Evolutionary conservation across 2,113 vertebrate species (phyloP), one percentile per base, ranked within the genome.

Genomic region (Aspidoscelis tigris): DNA sequence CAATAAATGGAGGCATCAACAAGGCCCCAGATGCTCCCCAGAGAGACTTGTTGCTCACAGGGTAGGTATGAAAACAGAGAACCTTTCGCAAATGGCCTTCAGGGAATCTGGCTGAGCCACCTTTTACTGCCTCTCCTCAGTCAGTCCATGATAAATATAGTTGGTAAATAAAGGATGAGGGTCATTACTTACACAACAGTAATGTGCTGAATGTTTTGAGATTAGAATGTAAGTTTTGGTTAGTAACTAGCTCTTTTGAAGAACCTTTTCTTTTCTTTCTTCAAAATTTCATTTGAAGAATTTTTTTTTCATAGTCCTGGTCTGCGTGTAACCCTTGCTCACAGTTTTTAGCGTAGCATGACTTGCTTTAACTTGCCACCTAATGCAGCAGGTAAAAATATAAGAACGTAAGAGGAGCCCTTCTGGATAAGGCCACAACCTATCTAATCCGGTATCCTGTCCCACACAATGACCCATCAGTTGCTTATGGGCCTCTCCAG

Each of bases 11-110:
- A 83, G 99, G 99, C 64, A 96, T 95, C 90, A 99, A 97, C 90
- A 91, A 98, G 66, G 97, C 97, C 88, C 96, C 97, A 12, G 96
- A 98, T 86, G 97, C 98, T 71, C 97, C 98, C 0, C 98, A 99
- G 95, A 97, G 99, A 92, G 98, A 99, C 94, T 92, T 99, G 93
- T 97, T 99, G 80, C 97, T 99, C 33, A 99, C 99, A 0, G 99
- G 99, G 99, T 99, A 89, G 83, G 98, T 33, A 8, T 76, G 75
- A 8, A 6, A 18, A 3, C 3, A 41, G 75, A 65, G 16, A 9
- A 24, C 4, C 11, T 43, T 16, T 43, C n/a, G 65, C 71, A 12
- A 3, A 5, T 71, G 82, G 41, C 16, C 47, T 21, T 77, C 41
- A 71, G 58, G 58, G 21, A 33, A 21, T 12, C 7, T 72, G 55